A percentile compares a stretch with the other conserved stretches of the same genome.
Evolutionary conservation across 2,888 invertebrate species (phyloP).

Genomic region (Beris chalybata): DNA sequence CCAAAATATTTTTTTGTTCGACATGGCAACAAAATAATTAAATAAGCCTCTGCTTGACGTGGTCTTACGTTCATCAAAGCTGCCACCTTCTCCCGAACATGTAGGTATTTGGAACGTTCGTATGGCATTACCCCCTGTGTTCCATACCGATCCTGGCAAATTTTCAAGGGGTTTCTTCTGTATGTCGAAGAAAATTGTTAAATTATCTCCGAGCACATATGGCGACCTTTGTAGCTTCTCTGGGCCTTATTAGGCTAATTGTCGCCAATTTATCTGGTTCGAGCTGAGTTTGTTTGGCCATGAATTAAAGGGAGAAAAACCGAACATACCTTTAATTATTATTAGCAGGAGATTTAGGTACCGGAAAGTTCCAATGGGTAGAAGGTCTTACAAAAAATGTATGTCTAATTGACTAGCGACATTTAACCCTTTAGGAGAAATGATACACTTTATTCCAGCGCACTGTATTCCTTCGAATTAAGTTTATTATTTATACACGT

Average conservation of each 20-base stretch:
- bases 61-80: constrained; percentile 5
- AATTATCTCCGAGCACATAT: constrained; percentile 12
- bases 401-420: too few species aligned
- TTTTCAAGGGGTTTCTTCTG: not conserved
- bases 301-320: too few species aligned
- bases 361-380: too few species aligned
- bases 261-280: not conserved
- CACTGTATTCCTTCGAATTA: too few species aligned
- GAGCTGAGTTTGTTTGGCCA: not conserved
- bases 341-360: too few species aligned
- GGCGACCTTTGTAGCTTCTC: not conserved
- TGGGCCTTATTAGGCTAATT: constrained; percentile 10
- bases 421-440: too few species aligned
- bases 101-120: not conserved
- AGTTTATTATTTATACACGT: too few species aligned
- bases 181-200: not conserved
- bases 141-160: not conserved
- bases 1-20: not conserved
- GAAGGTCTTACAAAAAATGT: too few species aligned
- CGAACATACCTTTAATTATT: too few species aligned
- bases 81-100: not conserved
- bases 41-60: constrained; percentile 18
- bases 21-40: constrained; percentile 20
- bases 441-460: too few species aligned
- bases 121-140: not conserved